Evolutionary conservation across 2,888 invertebrate species (phyloP), one percentile per base, ranked within the genome.

Genomic region (Microplitis deprimator): DNA sequence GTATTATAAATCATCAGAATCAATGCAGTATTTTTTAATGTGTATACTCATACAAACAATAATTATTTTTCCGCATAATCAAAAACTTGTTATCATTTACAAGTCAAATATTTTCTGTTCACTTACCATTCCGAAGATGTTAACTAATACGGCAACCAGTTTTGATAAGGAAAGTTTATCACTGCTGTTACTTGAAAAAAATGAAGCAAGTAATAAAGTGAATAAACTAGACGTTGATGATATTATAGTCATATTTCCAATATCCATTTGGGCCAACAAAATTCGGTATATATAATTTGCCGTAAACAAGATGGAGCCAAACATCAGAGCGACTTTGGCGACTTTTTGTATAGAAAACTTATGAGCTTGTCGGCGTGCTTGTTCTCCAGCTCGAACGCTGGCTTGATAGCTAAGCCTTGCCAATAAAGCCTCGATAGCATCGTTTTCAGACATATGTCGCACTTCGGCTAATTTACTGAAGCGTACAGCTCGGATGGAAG

Each of bases 331-430:
- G 40, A 97, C 93, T 86, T 96, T 95, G 40, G 96, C 95, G 16
- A 96, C 94, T 90, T 94, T 93, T 83, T 92, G 91, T 1, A 96
- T 92, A 61, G 95, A 94, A 78, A 96, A 93, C 86, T 95, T 95
- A 81, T 94, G 95, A 61, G 95, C 95, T 78, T 94, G 93, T 76
- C 95, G 91, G 83, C 94, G 92, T 2, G 95, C 94, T 81, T 94
- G 92, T 88, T 96, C 96, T 29, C 95, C 94, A 73, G 97, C 97
- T 79, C 97, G 92, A 80, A 97, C 90, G 78, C 96, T 97, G 7
- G 98, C 98, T 82, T 96, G 94, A 92, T 98, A 98, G n/a, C 98
- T 98, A 80, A 98, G 92, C 71, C 98, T 93, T 3, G 98, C 97
- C 86, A 98, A 92, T 80, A 97, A 91, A 8, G 98, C 98, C 87